phyloP scores from a whole-genome alignment of 2,113 vertebrate species.

The Murina feae region DNA sequence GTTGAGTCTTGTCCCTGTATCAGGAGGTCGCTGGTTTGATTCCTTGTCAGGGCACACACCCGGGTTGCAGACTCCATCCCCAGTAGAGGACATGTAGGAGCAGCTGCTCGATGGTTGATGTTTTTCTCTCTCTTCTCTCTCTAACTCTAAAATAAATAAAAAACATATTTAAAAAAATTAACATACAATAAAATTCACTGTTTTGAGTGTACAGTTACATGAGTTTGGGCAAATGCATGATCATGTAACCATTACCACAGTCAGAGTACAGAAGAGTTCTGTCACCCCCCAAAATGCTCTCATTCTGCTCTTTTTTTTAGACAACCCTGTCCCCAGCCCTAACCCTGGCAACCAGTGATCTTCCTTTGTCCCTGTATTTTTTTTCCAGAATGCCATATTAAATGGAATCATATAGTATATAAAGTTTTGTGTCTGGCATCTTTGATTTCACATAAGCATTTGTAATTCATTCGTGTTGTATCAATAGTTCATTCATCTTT shows the following conservation, averaged over 20 bases:
- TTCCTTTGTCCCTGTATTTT: not conserved
- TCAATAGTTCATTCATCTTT: not conserved
- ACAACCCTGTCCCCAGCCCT: not conserved
- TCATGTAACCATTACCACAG: not conserved
- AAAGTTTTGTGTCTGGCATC: not conserved
- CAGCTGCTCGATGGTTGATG: no score
- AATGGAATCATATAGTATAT: not conserved
- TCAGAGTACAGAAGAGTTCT: not conserved
- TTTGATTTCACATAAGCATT: not conserved
- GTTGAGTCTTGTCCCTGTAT: no score
- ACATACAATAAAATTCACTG: not conserved
- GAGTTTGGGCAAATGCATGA: not conserved
- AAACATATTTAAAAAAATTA: not conserved
- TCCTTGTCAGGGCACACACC: no score
- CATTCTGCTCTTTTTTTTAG: not conserved
- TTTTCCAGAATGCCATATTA: not conserved
- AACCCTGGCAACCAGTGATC: not conserved
- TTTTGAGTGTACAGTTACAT: not conserved
- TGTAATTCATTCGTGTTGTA: not conserved
- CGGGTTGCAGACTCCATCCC: no score
- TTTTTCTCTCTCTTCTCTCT: no score
- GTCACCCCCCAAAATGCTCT: not conserved
- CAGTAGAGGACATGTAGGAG: no score
- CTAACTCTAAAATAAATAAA: no score
- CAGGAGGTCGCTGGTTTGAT: no score